Evolutionary conservation across 2,113 vertebrate genomes (phyloP), one percentile per base, ranked within the genome.

Genomic region (Sceloporus tristichus): DNA sequence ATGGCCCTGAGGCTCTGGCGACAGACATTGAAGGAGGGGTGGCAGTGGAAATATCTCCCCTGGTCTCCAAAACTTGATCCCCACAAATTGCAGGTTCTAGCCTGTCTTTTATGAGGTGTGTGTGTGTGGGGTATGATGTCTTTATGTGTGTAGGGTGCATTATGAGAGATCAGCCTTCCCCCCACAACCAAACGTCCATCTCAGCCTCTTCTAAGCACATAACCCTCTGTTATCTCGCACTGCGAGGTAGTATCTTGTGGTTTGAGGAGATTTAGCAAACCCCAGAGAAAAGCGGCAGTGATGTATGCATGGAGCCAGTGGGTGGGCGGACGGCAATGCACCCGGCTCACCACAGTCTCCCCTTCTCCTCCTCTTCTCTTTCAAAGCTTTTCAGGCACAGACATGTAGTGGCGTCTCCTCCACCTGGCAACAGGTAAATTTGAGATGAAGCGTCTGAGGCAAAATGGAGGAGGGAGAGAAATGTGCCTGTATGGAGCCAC

Each of bases 11-110:
- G 95, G 92, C 95, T 95, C 83, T 88, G 96, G 94, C 87, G 89
- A 87, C 92, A 85, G 78, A 82, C 3, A 27, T 91, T 79, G 81
- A 27, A 66, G 56, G 84, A 92, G 93, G 87, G 92, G 42, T 92
- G 90, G 87, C 87, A 25, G 75, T 66, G 62, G 42, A 54, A 77
- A 92, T 81, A 74, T 93, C 74, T 92, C 90, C 93, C 89, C 23
- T 2, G 75, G 77, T 76, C 93, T 93, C 86, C 84, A 89, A 94
- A 94, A 84, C 90, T 94, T 29, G 81, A 29, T 95, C 94, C 93
- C 93, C 96, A 94, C 94, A 93, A 93, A 94, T 87, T 68, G 95
- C 96, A 96, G 96, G 93, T 94, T 96, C 93, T 92, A 89, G 91
- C 95, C 95, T 94, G 95, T 94, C 95, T 94, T 90, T 88, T 53